A percentile compares a stretch with the other conserved stretches of the same genome.
Conservation (phyloP, 2,797 vertebrate species). For the Chloroceryle amazona region DNA sequence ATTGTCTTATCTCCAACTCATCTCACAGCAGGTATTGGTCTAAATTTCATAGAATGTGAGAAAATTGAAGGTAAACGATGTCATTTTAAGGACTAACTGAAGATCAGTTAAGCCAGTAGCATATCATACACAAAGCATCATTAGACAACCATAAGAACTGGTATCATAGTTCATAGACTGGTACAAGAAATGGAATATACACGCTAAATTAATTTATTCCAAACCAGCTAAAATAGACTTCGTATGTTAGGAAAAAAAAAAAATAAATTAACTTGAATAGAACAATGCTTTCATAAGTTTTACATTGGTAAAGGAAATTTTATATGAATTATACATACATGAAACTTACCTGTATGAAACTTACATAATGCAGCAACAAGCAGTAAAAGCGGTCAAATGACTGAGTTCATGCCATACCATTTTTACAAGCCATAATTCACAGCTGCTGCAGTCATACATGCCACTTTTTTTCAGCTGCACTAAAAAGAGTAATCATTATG, state of each 20-base stretch:
- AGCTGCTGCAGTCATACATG: background rate
- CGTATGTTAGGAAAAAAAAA: background rate
- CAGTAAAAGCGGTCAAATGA: constrained; percentile 31
- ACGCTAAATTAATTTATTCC: background rate
- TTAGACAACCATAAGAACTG: background rate
- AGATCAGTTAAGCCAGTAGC: background rate
- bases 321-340: background rate
- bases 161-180: background rate
- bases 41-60: background rate
- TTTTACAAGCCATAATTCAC: constrained; percentile 20
- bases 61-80: background rate
- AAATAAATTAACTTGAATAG: background rate
- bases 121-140: background rate
- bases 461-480: background rate
- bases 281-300: background rate
- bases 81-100: background rate
- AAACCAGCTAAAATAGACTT: background rate
- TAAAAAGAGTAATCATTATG: background rate
- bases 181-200: background rate
- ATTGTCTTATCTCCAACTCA: background rate
- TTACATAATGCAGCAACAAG: background rate
- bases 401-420: background rate
- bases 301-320: background rate
- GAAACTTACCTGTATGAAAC: background rate
- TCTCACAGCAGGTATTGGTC: background rate